A percentile compares a stretch with the other conserved stretches of the same genome.
These are phyloP conservation scores for Synergus itoensis DNA, from an alignment of 2,888 invertebrate genomes.

Conservation along the genomic window DNA sequence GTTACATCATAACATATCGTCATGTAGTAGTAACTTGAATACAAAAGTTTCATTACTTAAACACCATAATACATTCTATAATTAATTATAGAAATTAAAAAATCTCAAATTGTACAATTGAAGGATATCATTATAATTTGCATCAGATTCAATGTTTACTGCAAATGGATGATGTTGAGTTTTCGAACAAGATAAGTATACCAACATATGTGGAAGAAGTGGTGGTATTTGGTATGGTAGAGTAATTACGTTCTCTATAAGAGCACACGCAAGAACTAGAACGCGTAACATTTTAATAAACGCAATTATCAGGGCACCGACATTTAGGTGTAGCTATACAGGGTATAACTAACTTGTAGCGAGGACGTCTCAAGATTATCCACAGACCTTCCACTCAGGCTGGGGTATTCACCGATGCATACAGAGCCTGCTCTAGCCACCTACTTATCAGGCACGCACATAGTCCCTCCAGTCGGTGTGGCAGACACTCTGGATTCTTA, in stretches of 20 bases:
- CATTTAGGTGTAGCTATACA: conserved; percentile 53
- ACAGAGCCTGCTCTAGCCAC: conserved; percentile 8
- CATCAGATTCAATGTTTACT: background rate
- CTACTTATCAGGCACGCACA: conserved; percentile 38
- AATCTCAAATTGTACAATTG: no score
- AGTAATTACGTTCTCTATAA: conserved; percentile 62
- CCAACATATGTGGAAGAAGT: background rate
- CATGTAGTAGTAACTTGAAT: background rate
- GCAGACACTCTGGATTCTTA: background rate
- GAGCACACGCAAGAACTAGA: conserved; percentile 73
- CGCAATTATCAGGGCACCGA: conserved; percentile 70
- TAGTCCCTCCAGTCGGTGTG: background rate
- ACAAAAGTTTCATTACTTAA: background rate
- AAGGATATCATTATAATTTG: no score
- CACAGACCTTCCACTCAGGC: background rate
- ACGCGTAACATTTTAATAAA: conserved; percentile 78
- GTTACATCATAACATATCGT: background rate
- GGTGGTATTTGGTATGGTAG: conserved; percentile 56
- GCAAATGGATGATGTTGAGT: background rate
- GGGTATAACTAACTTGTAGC: background rate
- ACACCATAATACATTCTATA: background rate
- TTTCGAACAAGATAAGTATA: background rate
- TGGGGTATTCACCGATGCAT: conserved; percentile 21
- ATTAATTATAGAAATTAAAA: no score
- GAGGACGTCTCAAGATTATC: conserved; percentile 27